Conservation (phyloP, 2,113 vertebrate species). For the Lagenorhynchus albirostris region DNA sequence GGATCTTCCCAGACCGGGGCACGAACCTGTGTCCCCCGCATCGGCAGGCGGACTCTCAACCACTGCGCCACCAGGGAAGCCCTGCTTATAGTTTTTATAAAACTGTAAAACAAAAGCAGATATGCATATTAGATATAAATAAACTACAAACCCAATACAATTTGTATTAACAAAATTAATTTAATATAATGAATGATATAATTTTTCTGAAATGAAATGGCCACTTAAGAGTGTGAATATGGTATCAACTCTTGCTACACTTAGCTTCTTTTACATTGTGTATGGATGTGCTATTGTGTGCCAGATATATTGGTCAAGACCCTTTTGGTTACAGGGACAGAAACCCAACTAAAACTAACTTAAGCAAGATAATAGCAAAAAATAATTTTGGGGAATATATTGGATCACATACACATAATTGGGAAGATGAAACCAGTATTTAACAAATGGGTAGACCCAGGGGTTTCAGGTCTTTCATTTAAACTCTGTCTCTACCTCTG, state of each 20-base stretch:
- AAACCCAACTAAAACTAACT: background rate
- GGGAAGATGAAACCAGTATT: background rate
- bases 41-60: too few relatives aligned
- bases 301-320: background rate
- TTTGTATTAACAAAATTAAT: background rate
- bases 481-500: background rate
- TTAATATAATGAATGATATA: background rate
- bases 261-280: background rate
- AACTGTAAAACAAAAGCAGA: background rate
- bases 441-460: background rate
- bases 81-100: slow-evolving; percentile 18
- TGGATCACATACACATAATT: background rate
- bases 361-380: background rate
- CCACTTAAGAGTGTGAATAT: background rate
- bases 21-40: too few relatives aligned
- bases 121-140: background rate
- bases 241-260: background rate
- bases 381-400: background rate
- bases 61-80: too few relatives aligned
- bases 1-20: too few relatives aligned
- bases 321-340: background rate
- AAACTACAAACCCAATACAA: background rate
- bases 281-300: background rate
- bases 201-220: background rate
- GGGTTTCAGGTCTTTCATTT: background rate